Evolutionary conservation across 2,113 vertebrate genomes (phyloP), one percentile per base, ranked within the genome.

Genomic region (Sciurus niger): DNA sequence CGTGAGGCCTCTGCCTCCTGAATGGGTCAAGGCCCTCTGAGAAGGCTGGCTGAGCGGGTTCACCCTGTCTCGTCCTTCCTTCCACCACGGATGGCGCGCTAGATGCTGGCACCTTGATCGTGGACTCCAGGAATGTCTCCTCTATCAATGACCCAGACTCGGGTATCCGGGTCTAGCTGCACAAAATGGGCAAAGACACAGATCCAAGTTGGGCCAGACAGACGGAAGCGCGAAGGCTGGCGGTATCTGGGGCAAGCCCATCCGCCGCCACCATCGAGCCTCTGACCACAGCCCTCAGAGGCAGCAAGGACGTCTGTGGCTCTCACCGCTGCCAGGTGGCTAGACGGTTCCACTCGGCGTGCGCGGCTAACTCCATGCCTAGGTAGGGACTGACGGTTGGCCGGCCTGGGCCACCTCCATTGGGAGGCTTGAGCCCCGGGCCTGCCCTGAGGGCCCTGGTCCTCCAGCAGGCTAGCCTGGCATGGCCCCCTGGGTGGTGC

Each of bases 221-320:
- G 77, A 37, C 1, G 16, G 72, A 76, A 70, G 86, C 60, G 48
- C 34, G 10, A 73, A 78, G 79, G 17, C n/a, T 11, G 1, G 4
- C 46, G 65, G 37, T 22, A 6, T n/a, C 40, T 3, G 3, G 72
- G 72, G 18, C 48, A 16, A 40, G 40, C 40, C 40, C 6, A 32
- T 3, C 34, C 84, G 34, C 72, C 46, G 82, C 40, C 53, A 28
- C 6, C 1, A 4, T 16, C 37, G 46, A 10, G 58, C 4, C 0
- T 22, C 4, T 0, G 43, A 37, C 48, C 9, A 0, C 48, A 25
- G 37, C 65, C 63, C n/a, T 40, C 12, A 0, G 32, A 5, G 43
- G 22, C 11, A 20, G 4, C 2, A 2, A 18, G 20, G 11, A 8
- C 0, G 0, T 22, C 14, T 55, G 24, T 1, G 30, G 32, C 58